phyloP scores from a whole-genome alignment of 2,888 invertebrate genomes.

The Polydrusus cervinus region DNA sequence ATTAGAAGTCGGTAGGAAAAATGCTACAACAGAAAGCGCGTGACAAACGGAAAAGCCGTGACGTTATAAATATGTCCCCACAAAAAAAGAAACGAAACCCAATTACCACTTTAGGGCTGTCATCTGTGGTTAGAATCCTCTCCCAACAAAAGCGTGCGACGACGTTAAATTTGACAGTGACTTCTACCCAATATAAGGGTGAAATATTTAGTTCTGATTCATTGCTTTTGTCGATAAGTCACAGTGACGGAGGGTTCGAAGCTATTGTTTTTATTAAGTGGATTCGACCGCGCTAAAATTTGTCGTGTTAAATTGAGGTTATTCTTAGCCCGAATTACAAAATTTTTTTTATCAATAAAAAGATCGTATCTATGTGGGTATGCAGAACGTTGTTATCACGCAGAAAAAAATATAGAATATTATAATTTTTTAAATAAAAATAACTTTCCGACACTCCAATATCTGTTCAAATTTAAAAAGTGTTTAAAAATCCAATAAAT shows the following conservation, averaged over 20 bases:
- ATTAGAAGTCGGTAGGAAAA: conserved; percentile 35
- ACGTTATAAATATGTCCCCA: conserved; percentile 54
- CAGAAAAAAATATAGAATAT: too few relatives aligned
- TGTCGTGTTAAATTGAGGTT: too few relatives aligned
- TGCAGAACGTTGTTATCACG: too few relatives aligned
- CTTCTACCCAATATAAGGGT: conserved; percentile 59
- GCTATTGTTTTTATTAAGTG: conserved; percentile 24
- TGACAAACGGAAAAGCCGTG: conserved; percentile 49
- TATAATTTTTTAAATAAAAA: too few relatives aligned
- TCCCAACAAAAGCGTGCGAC: conserved; percentile 51
- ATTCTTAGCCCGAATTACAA: too few relatives aligned
- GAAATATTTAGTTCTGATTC: conserved; percentile 68
- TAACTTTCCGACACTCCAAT: too few relatives aligned
- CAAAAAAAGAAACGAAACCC: conserved; percentile 55
- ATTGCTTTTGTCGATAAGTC: conserved; percentile 60
- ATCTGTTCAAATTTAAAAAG: too few relatives aligned
- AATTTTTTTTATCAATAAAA: too few relatives aligned
- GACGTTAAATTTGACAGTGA: conserved; percentile 56
- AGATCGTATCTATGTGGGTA: too few relatives aligned
- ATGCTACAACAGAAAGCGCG: conserved; percentile 37
- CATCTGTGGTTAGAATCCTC: conserved; percentile 55
- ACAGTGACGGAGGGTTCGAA: conserved; percentile 28
- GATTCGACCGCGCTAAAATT: neutral
- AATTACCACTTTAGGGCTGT: conserved; percentile 56
- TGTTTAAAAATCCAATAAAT: too few relatives aligned